Base-by-base conservation (phyloP, 1,140 invertebrate genomes). In the Drosophila arizonae region DNA sequence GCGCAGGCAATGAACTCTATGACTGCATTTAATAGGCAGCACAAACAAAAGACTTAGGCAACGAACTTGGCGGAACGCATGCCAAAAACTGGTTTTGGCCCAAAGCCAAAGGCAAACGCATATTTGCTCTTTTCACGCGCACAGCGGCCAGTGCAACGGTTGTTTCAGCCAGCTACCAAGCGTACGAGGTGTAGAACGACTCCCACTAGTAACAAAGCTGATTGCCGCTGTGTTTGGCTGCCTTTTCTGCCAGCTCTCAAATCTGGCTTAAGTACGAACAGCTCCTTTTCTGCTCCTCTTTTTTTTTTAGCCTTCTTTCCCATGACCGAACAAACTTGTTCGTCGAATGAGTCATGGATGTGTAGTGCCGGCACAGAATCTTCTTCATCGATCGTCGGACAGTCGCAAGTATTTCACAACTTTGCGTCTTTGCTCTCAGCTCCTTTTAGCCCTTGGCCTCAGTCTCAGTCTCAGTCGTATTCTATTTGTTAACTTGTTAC, bases 41-140 rank as follows among this genome's bases (percentile, higher is more conserved):
- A 60, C 39, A 68, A 89, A 89, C 85, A 85, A 89, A 89, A 89
- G 85, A 89, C 85, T 89, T 89, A 89, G 79, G 78, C 81, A 89
- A 79, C 85, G 77, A 89, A 90, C 85, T 81, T 65, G 79, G 10
- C 6, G 45, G 45, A 57, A 50, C 54, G 73, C 72, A 87, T 79
- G 82, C 76, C 76, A 79, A 87, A 71, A 86, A 82, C 67, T 45
- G 69, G 76, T 63, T 78, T 71, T 62, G 68, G 54, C 76, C 69
- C 63, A 63, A 70, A 69, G 57, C 52, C 64, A 67, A 87, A 87
- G 68, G 72, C 82, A 86, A 26, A 46, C 43, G 43, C 43, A 46
- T 68, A 79, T 68, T 77, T 48, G 72, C 66, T 57, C 6, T 54
- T 30, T 50, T 50, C 26, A 28, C 57, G 46, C 17, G 48, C 61